Evolutionary conservation across 2,888 invertebrate genomes (phyloP), one percentile per base, ranked within the genome.

Genomic region (Yponomeuta plumbellus): DNA sequence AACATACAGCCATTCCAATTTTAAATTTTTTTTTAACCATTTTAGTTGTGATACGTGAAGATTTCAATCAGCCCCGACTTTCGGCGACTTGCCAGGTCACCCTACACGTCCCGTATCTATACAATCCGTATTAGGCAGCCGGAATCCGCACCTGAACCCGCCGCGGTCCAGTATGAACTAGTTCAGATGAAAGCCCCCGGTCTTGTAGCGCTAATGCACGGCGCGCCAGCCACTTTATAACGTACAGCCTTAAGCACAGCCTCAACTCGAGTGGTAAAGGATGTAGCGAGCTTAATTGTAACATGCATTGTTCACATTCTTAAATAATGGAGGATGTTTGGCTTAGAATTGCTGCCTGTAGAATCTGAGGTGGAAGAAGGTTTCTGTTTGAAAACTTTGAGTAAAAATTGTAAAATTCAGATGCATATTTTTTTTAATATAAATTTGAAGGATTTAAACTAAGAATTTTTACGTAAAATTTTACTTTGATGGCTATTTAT

Each of bases 141-240:
- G 65, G 65, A 59, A 65, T 65, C 26, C 59, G 59, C 65, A 65
- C 58, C 59, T 65, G 65, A 59, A 23, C 65, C 57, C 10, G 21
- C 65, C 66, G 44, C 44, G 44, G 17, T 17, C 44, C 44, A 52
- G 44, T 52, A 52, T 62, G 67, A 66, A 68, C 68, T 67, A 70
- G 70, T 67, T 67, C 40, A 66, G 59, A 69, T 65, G 67, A 67
- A 68, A 67, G 68, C 67, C 56, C 13, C 61, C 61, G 61, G 56
- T 61, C 66, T 52, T 61, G 62, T 66, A 17, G 62, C 21, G 62
- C 62, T 66, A 66, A 62, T 66, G 62, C 39, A 13, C 40, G 39
- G 44, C 13, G 22, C 34, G 21, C 59, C 59, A 23, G 59, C 21
- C 59, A 59, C 59, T 59, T 59, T 59, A 23, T 22, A 59, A 22